Conservation (phyloP, 2,797 vertebrate species). For the Eutrigla gurnardus region DNA sequence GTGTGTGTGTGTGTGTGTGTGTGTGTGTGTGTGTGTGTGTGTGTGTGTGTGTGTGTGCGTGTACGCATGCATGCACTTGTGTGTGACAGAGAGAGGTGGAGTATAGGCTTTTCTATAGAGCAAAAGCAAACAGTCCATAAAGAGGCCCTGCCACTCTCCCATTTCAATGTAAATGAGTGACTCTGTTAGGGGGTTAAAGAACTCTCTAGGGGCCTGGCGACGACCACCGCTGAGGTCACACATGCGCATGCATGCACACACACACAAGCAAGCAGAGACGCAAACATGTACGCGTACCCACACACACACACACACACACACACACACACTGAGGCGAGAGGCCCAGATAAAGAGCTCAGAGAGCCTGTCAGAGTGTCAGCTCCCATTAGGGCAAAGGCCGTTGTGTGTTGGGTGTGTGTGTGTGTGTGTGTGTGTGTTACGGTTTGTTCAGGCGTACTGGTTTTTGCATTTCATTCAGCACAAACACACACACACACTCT, state of each 20-base stretch:
- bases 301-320: conserved; percentile 55
- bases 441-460: conserved; percentile 78
- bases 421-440: conserved; percentile 75
- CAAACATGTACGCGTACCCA: conserved; percentile 59
- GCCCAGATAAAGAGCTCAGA: conserved; percentile 86
- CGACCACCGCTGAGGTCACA: conserved; percentile 78
- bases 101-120: conserved; percentile 77
- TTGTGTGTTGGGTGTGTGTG: conserved; percentile 75
- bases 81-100: conserved; percentile 68
- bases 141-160: conserved; percentile 83
- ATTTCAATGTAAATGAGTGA: conserved; percentile 90
- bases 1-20: conserved; percentile 35
- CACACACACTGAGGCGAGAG: conserved; percentile 72
- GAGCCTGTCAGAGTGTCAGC: conserved; percentile 82
- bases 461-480: conserved; percentile 78
- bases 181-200: conserved; percentile 87
- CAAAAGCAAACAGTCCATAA: conserved; percentile 85
- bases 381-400: conserved; percentile 83
- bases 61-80: conserved; percentile 35
- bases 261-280: conserved; percentile 53
- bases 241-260: conserved; percentile 59
- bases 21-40: conserved; percentile 45
- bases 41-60: conserved; percentile 38
- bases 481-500: conserved; percentile 69
- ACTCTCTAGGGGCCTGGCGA: conserved; percentile 79